A percentile compares a stretch with the other conserved stretches of the same genome.
Evolutionary conservation across 2,888 invertebrate species (phyloP).

Genomic region (Rhopalosiphum nymphaeae): DNA sequence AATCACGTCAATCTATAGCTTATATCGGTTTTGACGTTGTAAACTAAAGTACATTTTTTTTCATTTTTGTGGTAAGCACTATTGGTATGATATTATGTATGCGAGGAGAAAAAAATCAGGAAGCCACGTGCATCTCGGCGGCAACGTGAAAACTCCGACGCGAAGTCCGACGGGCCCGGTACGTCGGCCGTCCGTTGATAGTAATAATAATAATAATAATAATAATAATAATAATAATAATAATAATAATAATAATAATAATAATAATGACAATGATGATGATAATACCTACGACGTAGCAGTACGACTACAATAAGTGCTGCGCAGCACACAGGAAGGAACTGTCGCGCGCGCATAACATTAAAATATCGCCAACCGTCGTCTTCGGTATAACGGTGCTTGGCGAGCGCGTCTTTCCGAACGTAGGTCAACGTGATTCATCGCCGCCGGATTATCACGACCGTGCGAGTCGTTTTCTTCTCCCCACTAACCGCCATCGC

Average conservation of each 20-base stretch:
- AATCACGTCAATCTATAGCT: no score
- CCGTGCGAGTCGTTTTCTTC: slow-evolving; percentile 5
- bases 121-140: not conserved
- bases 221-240: not conserved
- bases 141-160: not conserved
- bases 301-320: not conserved
- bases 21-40: no score
- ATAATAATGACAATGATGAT: not conserved
- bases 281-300: not conserved
- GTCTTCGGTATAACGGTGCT: slow-evolving; percentile 60
- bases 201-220: not conserved
- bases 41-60: no score
- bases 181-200: not conserved
- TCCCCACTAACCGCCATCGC: not conserved
- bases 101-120: not conserved
- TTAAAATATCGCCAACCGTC: slow-evolving; percentile 3
- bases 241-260: not conserved
- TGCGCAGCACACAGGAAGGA: not conserved
- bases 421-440: slow-evolving; percentile 64
- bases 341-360: slow-evolving; percentile 31
- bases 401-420: slow-evolving; percentile 51
- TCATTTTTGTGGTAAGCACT: not conserved
- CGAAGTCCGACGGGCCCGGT: not conserved
- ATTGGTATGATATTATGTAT: no score
- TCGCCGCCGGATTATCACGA: slow-evolving; percentile 46